Percentiles rank a stretch among this genome's conserved stretches.
Evolutionary conservation across 2,113 vertebrate genomes (phyloP).

Genomic region (Catagonus wagneri): DNA sequence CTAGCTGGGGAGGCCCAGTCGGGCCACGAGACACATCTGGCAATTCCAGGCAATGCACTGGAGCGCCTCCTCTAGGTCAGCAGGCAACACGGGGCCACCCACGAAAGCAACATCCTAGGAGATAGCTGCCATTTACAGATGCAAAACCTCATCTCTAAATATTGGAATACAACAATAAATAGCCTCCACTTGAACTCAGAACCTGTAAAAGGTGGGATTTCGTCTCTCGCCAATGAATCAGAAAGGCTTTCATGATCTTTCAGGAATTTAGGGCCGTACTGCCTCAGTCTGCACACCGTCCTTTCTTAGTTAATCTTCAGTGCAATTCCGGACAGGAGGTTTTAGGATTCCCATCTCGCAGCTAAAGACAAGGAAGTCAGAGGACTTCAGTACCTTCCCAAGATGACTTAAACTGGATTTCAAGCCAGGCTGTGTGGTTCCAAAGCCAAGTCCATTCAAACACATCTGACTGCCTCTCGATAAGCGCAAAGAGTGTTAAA

Average conservation of each 20-base stretch:
- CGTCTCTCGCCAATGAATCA: slow-evolving; percentile 38
- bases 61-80: too few species aligned
- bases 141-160: slow-evolving; percentile 42
- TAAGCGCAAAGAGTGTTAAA: not conserved
- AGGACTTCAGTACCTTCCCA: not conserved
- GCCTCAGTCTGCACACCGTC: accelerated
- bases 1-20: not conserved
- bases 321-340: not conserved
- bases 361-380: slow-evolving; percentile 52
- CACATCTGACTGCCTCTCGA: not conserved
- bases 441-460: not conserved
- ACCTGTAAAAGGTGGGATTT: not conserved
- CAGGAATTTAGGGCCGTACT: not conserved
- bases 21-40: not conserved
- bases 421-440: not conserved
- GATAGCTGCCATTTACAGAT: not conserved
- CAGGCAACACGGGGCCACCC: not conserved
- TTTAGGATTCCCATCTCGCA: slow-evolving; percentile 18
- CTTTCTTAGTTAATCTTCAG: not conserved
- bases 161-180: slow-evolving; percentile 1
- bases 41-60: not conserved
- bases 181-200: not conserved
- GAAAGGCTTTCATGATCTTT: not conserved
- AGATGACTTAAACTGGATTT: not conserved
- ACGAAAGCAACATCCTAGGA: not conserved